phyloP scores from a whole-genome alignment of 2,797 vertebrate genomes.

The Sebastes hubbsi region DNA sequence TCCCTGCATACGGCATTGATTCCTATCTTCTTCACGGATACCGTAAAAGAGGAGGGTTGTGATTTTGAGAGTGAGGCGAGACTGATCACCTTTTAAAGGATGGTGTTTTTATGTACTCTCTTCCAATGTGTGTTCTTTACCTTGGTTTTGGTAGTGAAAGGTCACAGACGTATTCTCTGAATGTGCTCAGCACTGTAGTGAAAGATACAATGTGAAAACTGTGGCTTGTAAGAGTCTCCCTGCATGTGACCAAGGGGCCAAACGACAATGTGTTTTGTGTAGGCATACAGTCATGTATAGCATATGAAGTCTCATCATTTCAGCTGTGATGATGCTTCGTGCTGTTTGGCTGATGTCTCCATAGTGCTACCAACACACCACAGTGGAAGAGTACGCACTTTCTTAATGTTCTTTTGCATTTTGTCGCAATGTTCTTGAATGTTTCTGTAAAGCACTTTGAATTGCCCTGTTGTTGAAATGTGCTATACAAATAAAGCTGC shows the following conservation, averaged over 20 bases:
- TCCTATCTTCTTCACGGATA: slow-evolving; percentile 39
- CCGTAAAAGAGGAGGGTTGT: background rate
- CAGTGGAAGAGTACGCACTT: background rate
- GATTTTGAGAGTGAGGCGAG: background rate
- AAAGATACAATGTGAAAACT: background rate
- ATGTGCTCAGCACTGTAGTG: background rate
- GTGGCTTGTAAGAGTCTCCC: background rate
- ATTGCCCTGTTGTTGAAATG: too few species aligned
- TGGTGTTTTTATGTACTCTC: background rate
- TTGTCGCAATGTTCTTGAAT: too few species aligned
- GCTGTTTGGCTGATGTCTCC: background rate
- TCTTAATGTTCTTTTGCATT: too few species aligned
- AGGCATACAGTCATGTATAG: too few species aligned
- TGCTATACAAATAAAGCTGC: too few species aligned
- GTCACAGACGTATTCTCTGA: background rate
- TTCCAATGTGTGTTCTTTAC: background rate
- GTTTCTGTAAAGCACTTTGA: too few species aligned
- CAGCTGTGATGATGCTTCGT: background rate
- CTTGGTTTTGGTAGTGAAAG: slow-evolving; percentile 9
- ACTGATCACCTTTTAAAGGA: slow-evolving; percentile 15
- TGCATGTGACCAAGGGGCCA: background rate
- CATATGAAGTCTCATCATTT: background rate
- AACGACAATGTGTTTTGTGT: background rate
- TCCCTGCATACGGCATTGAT: slow-evolving; percentile 31
- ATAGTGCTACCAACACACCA: background rate